Conservation (phyloP, 1,140 invertebrate genomes). For the Conus betulinus region DNA sequence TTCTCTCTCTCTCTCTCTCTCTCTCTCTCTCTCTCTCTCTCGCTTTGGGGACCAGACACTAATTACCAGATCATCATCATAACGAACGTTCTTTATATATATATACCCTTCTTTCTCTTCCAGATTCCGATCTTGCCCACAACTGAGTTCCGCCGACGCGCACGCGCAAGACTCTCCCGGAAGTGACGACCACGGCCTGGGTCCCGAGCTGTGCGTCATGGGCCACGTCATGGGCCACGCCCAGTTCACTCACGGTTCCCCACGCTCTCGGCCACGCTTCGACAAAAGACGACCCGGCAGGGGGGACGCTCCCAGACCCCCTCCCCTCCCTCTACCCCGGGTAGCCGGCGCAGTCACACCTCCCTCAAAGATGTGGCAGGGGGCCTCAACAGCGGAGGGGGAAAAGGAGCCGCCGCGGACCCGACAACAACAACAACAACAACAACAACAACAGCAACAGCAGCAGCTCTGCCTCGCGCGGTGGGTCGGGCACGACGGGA, state of each 20-base stretch:
- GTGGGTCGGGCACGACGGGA: conserved; percentile 30
- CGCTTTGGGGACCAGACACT: too few relatives aligned
- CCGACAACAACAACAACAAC: too few relatives aligned
- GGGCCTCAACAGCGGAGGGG: not conserved
- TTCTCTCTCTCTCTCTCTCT: too few relatives aligned
- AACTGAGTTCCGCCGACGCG: conserved; percentile 46
- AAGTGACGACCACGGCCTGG: conserved; percentile 39
- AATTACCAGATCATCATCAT: not conserved
- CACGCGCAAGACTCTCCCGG: conserved; percentile 35
- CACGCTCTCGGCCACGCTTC: conserved; percentile 5
- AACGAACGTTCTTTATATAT: not conserved
- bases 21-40: too few relatives aligned
- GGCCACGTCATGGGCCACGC: too few relatives aligned
- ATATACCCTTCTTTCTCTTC: not conserved
- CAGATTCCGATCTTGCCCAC: conserved; percentile 60
- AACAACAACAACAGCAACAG: not conserved
- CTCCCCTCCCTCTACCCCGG: conserved; percentile 60
- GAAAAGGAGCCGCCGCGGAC: not conserved
- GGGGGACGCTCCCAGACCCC: conserved; percentile 49
- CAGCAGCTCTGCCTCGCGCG: conserved; percentile 43
- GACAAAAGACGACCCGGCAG: not conserved
- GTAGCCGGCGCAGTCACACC: conserved; percentile 49
- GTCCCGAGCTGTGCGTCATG: conserved; percentile 26
- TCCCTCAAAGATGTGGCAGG: conserved; percentile 40
- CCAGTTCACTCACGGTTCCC: conserved; percentile 36